These are phyloP conservation scores for Endotricha flammealis DNA, from an alignment of 2,888 invertebrate species.

Conservation along the genomic window DNA sequence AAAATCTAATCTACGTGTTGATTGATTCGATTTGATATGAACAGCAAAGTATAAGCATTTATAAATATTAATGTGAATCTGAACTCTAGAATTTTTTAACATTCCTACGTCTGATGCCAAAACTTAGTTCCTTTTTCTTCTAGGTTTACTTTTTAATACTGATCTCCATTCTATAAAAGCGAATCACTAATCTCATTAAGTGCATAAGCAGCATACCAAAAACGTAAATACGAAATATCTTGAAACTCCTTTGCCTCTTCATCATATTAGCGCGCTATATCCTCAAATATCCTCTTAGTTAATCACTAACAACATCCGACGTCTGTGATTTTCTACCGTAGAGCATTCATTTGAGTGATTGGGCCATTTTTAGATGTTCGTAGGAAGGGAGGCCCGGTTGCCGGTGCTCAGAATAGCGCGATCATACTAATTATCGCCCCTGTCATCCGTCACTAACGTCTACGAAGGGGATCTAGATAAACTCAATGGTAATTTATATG, in stretches of 20 bases:
- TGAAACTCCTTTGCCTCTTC: background rate
- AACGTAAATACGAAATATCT: background rate
- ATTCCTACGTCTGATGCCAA: too few species aligned
- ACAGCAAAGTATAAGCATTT: too few species aligned
- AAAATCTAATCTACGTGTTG: too few species aligned
- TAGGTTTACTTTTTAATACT: too few species aligned
- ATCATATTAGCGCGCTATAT: slow-evolving; percentile 10
- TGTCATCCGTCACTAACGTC: slow-evolving; percentile 39
- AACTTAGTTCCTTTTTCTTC: too few species aligned
- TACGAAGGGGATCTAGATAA: slow-evolving; percentile 41
- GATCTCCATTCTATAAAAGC: too few species aligned
- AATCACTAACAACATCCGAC: slow-evolving; percentile 37
- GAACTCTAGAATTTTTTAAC: too few species aligned
- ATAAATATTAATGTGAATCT: too few species aligned
- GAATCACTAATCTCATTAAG: too few species aligned
- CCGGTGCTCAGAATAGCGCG: slow-evolving; percentile 56
- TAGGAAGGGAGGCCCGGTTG: slow-evolving; percentile 40
- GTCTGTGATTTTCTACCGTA: slow-evolving; percentile 31
- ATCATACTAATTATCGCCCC: slow-evolving; percentile 69
- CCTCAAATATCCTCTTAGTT: slow-evolving; percentile 26
- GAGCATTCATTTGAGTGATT: slow-evolving; percentile 63
- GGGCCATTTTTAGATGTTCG: slow-evolving; percentile 65
- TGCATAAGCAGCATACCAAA: too few species aligned
- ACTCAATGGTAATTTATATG: slow-evolving; percentile 51
- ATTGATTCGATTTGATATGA: too few species aligned